phyloP scores from a whole-genome alignment of 2,797 vertebrate genomes.

The Helicolenus hilgendorfi region DNA sequence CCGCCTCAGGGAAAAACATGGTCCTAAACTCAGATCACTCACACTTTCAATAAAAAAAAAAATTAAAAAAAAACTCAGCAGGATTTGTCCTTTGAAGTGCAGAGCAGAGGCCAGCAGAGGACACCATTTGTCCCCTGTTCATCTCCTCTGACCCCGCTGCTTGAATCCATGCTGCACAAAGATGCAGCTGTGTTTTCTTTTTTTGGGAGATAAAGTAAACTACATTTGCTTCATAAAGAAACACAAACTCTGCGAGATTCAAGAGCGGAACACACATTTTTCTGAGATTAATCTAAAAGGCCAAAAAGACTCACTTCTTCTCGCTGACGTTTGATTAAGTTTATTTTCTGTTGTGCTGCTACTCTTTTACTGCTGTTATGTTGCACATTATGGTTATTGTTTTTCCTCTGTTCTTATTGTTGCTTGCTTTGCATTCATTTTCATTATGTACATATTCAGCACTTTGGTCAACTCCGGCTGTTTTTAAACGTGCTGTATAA shows the following conservation, averaged over 20 bases:
- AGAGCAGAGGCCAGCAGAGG: slow-evolving; percentile 78
- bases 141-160: slow-evolving; percentile 55
- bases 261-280: neutral
- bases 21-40: neutral
- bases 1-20: neutral
- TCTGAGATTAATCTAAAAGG: neutral
- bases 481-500: no score
- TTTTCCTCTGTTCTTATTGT: no score
- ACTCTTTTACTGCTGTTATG: no score
- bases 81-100: slow-evolving; percentile 70
- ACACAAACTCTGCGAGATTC: slow-evolving; percentile 17
- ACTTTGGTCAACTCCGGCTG: no score
- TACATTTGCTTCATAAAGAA: slow-evolving; percentile 13
- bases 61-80: slow-evolving; percentile 51
- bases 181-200: slow-evolving; percentile 84
- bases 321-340: no score
- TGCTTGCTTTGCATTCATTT: no score
- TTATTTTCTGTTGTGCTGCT: no score
- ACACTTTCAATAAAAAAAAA: neutral
- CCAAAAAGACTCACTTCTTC: no score
- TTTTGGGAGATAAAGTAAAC: slow-evolving; percentile 41
- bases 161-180: slow-evolving; percentile 20
- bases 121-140: slow-evolving; percentile 76
- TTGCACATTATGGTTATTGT: no score
- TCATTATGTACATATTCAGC: no score